phyloP scores from a whole-genome alignment of 2,797 vertebrate species.

The Tolypeutes matacus region DNA sequence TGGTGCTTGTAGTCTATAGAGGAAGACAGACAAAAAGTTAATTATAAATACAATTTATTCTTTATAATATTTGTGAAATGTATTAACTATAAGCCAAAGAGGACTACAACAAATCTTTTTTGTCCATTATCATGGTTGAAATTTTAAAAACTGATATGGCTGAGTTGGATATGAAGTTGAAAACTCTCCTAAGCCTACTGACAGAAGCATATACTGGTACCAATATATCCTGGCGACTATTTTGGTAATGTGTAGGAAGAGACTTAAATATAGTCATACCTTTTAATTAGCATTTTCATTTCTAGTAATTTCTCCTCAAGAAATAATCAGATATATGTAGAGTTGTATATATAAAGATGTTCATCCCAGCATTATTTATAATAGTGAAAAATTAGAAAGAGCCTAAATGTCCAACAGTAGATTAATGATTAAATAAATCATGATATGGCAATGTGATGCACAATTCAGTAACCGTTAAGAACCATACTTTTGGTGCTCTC shows the following conservation, averaged over 20 bases:
- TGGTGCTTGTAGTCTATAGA: neutral
- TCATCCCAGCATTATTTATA: constrained; percentile 9
- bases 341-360: neutral
- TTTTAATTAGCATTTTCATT: neutral
- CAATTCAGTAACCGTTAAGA: neutral
- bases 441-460: neutral
- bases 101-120: neutral
- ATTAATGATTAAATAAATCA: neutral
- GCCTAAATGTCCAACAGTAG: neutral
- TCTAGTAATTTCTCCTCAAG: neutral
- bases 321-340: neutral
- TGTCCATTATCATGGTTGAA: neutral
- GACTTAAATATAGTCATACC: neutral
- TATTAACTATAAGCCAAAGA: neutral
- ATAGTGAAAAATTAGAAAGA: neutral
- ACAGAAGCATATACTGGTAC: neutral
- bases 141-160: neutral
- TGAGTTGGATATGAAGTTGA: neutral
- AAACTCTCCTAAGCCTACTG: neutral
- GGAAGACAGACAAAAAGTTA: neutral
- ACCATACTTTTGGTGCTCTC: neutral
- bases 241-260: neutral
- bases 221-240: constrained; percentile 26
- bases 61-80: neutral
- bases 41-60: neutral